Percentiles rank a stretch among this genome's conserved stretches.
phyloP scores from a whole-genome alignment of 2,797 vertebrate species.

The Iguana delicatissima region DNA sequence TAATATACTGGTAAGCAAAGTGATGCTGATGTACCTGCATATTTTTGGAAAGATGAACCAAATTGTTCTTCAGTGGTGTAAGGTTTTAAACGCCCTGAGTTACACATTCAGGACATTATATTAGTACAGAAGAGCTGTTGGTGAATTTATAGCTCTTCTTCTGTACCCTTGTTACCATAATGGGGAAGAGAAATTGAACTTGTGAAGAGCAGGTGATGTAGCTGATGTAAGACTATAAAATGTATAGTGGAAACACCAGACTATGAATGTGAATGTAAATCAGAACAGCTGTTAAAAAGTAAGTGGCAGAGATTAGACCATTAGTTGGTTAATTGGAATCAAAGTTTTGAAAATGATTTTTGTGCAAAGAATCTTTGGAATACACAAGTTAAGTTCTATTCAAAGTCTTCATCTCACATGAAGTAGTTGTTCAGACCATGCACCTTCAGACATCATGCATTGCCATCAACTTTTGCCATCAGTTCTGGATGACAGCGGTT shows the following conservation, averaged over 20 bases:
- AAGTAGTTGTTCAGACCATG: background rate
- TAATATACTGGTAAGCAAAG: background rate
- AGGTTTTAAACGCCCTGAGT: conserved; percentile 11
- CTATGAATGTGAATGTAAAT: background rate
- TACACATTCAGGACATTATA: background rate
- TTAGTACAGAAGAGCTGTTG: background rate
- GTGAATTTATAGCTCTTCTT: background rate
- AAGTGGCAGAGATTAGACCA: background rate
- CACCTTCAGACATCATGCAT: background rate
- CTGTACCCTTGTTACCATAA: conserved; percentile 11
- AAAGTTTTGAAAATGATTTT: background rate
- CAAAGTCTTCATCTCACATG: no score
- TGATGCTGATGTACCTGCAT: background rate
- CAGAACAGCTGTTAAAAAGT: background rate
- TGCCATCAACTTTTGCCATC: background rate
- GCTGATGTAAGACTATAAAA: background rate
- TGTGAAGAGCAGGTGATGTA: background rate
- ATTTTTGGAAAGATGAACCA: background rate
- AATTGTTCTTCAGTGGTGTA: conserved; percentile 5
- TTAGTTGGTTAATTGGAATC: background rate
- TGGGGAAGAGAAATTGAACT: background rate
- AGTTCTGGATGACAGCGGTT: background rate
- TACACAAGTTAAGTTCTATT: background rate
- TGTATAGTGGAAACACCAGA: accelerated
- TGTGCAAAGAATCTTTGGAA: background rate